These are phyloP conservation scores for Sparus aurata DNA, from an alignment of 2,797 vertebrate genomes.

Conservation along the genomic window DNA sequence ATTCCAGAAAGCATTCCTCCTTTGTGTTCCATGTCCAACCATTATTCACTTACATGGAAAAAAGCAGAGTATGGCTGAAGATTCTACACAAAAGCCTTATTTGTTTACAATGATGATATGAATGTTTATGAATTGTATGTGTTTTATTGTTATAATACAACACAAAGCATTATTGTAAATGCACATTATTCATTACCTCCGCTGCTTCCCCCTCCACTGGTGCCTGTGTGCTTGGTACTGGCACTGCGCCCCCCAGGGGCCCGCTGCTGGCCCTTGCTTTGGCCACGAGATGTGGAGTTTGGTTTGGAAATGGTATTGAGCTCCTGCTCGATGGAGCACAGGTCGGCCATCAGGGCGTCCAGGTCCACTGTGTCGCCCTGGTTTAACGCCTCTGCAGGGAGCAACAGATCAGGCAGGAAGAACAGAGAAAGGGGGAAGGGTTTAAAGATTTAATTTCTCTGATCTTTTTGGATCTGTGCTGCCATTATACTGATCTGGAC, in stretches of 20 bases:
- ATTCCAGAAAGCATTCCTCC: background rate
- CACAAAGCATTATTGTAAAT: background rate
- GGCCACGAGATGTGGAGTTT: slow-evolving; percentile 75
- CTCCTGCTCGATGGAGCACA: slow-evolving; percentile 98
- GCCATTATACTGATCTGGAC: background rate
- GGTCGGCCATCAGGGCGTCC: slow-evolving; percentile 98
- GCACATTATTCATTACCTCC: slow-evolving; percentile 63
- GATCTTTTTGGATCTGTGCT: background rate
- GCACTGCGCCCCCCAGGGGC: slow-evolving; percentile 85
- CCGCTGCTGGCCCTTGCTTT: slow-evolving; percentile 84
- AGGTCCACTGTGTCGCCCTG: slow-evolving; percentile 97
- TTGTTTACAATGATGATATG: background rate
- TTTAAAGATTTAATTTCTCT: background rate
- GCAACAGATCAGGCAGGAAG: background rate
- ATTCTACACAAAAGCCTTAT: background rate
- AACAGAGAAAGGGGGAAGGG: background rate
- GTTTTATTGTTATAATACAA: background rate
- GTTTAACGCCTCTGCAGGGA: slow-evolving; percentile 93
- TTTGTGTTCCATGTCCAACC: background rate
- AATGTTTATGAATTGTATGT: background rate
- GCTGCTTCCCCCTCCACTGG: slow-evolving; percentile 85
- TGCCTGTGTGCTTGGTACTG: slow-evolving; percentile 83
- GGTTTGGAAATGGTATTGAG: slow-evolving; percentile 90
- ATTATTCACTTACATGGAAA: no score
- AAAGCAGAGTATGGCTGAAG: background rate